A percentile compares a stretch with the other conserved stretches of the same genome.
phyloP scores from a whole-genome alignment of 2,113 vertebrate genomes.

The Myotis yumanensis region DNA sequence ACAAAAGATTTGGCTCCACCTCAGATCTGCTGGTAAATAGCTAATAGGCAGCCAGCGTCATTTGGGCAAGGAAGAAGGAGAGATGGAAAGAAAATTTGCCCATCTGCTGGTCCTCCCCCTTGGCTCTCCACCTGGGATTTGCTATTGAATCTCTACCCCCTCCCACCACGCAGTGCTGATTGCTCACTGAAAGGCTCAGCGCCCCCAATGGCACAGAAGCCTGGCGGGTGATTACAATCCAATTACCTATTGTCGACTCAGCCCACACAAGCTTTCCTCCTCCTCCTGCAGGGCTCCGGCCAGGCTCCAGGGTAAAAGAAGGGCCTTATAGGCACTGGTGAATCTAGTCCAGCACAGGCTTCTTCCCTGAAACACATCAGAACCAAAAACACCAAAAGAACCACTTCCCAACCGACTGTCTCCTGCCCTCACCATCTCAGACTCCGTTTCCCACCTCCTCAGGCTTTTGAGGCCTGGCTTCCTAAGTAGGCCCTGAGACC shows the following conservation, averaged over 20 bases:
- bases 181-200: conserved; percentile 75
- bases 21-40: conserved; percentile 61
- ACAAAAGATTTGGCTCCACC: conserved; percentile 66
- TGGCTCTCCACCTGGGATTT: conserved; percentile 77
- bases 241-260: conserved; percentile 81
- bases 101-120: conserved; percentile 75
- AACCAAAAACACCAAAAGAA: conserved; percentile 17
- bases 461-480: not conserved
- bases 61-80: conserved; percentile 61
- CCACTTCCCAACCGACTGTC: not conserved
- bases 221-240: conserved; percentile 79
- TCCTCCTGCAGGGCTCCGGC: conserved; percentile 69
- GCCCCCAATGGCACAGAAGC: conserved; percentile 71
- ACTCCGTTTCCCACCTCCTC: not conserved
- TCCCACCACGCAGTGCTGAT: conserved; percentile 63
- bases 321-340: conserved; percentile 34
- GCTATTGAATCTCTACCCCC: conserved; percentile 72
- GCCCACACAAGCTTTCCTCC: conserved; percentile 79
- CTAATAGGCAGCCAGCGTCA: conserved; percentile 49
- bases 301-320: conserved; percentile 62
- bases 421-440: not conserved
- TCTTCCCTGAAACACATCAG: not conserved
- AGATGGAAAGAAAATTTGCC: conserved; percentile 66
- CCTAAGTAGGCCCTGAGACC: not conserved
- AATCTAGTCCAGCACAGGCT: conserved; percentile 30